phyloP scores from a whole-genome alignment of 2,888 invertebrate genomes.

The Calliscelio sp. region DNA sequence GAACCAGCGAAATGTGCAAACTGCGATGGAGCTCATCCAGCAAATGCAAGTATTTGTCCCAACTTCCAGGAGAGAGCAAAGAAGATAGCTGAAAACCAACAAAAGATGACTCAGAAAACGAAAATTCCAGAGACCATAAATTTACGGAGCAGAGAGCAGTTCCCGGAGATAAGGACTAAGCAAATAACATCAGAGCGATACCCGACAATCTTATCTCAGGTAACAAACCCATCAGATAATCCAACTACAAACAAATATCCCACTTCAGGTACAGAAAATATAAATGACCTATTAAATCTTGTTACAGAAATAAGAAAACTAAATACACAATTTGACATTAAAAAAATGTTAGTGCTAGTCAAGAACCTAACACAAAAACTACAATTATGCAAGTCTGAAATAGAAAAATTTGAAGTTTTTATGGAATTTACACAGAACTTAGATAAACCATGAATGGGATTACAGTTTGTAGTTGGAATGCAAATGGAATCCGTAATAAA shows the following conservation, averaged over 20 bases:
- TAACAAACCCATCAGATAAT: too few relatives aligned
- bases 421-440: conserved; percentile 63
- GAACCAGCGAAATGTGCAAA: conserved; percentile 78
- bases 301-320: neutral
- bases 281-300: too few relatives aligned
- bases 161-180: too few relatives aligned
- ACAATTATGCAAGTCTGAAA: conserved; percentile 24
- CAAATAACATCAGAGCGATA: too few relatives aligned
- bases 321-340: neutral
- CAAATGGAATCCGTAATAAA: conserved; percentile 70
- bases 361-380: neutral
- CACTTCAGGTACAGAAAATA: too few relatives aligned
- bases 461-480: conserved; percentile 75
- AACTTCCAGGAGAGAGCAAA: neutral
- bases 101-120: too few relatives aligned
- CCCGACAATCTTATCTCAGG: too few relatives aligned
- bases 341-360: neutral
- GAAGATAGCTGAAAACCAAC: too few relatives aligned
- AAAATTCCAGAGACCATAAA: too few relatives aligned
- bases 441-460: conserved; percentile 54
- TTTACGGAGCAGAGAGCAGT: too few relatives aligned
- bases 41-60: conserved; percentile 74
- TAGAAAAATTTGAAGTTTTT: conserved; percentile 64
- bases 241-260: too few relatives aligned
- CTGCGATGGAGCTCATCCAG: conserved; percentile 77